These are phyloP conservation scores for Drosophila melanica DNA, from an alignment of 1,140 invertebrate genomes.

Conservation along the genomic window DNA sequence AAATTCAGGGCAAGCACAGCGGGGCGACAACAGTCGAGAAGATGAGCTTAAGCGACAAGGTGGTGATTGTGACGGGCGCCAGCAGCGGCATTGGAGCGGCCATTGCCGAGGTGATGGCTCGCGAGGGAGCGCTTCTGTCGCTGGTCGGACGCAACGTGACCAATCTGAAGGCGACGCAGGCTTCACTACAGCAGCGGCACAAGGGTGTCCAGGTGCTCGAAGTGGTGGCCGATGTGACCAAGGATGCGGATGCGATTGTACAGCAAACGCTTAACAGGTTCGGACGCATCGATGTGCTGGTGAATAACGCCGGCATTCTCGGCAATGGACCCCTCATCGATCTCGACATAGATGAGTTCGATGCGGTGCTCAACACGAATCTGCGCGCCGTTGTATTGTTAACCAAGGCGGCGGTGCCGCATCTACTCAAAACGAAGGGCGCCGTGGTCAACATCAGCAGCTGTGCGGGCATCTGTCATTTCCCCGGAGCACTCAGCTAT, in stretches of 20 bases:
- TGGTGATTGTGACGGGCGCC: constrained; percentile 91
- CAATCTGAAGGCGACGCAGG: constrained; percentile 85
- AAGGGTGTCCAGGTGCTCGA: constrained; percentile 39
- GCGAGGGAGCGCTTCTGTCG: constrained; percentile 88
- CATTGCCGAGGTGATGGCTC: constrained; percentile 91
- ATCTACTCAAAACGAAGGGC: constrained; percentile 92
- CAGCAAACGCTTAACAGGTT: constrained; percentile 89
- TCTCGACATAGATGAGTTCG: constrained; percentile 91
- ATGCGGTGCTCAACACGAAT: constrained; percentile 93
- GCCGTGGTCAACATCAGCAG: constrained; percentile 96
- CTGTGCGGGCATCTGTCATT: constrained; percentile 92
- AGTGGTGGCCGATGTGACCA: constrained; percentile 87
- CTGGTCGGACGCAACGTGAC: constrained; percentile 90
- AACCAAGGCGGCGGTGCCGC: constrained; percentile 92
- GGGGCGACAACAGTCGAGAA: constrained; percentile 43
- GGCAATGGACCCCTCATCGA: constrained; percentile 88
- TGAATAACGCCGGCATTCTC: constrained; percentile 95
- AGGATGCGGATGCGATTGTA: constrained; percentile 90
- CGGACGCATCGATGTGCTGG: constrained; percentile 90
- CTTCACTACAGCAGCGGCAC: constrained; percentile 84
- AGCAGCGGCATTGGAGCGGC: constrained; percentile 95
- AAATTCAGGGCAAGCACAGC: constrained; percentile 30
- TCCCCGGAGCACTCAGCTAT: constrained; percentile 91
- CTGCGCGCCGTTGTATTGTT: constrained; percentile 93
- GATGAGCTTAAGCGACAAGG: constrained; percentile 86